Conservation (phyloP, 2,888 invertebrate species). For the Sinhomidia bicolor region DNA sequence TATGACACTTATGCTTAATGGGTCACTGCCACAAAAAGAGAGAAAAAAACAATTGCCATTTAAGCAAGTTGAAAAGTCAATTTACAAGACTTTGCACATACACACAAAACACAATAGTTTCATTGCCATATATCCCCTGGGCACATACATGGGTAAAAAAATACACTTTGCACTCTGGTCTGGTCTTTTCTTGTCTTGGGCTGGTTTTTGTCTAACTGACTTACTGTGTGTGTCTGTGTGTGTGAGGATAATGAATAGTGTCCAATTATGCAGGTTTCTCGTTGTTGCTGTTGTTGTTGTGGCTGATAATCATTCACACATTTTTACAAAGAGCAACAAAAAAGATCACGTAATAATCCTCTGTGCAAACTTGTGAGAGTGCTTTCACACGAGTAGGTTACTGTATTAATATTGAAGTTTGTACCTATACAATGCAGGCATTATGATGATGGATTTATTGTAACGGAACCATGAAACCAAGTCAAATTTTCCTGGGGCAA, state of each 20-base stretch:
- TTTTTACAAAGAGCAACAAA: background rate
- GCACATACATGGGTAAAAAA: conserved; percentile 11
- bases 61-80: conserved; percentile 34
- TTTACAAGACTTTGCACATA: background rate
- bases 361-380: background rate
- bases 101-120: background rate
- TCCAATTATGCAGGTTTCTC: conserved; percentile 27
- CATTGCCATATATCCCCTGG: conserved; percentile 40
- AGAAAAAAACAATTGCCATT: conserved; percentile 46
- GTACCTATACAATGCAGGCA: background rate
- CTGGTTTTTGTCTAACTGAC: background rate
- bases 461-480: conserved; percentile 67
- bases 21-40: conserved; percentile 40
- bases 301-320: conserved; percentile 38
- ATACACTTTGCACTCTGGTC: background rate
- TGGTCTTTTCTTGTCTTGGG: background rate
- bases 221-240: no score
- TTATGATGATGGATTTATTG: conserved; percentile 55
- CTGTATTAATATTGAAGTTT: background rate
- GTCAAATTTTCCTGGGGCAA: conserved; percentile 27
- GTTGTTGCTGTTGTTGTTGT: background rate
- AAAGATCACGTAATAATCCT: background rate
- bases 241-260: conserved; percentile 25
- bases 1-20: conserved; percentile 60
- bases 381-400: conserved; percentile 19